phyloP scores from a whole-genome alignment of 2,113 vertebrate species.

The Psittacara wagleri region DNA sequence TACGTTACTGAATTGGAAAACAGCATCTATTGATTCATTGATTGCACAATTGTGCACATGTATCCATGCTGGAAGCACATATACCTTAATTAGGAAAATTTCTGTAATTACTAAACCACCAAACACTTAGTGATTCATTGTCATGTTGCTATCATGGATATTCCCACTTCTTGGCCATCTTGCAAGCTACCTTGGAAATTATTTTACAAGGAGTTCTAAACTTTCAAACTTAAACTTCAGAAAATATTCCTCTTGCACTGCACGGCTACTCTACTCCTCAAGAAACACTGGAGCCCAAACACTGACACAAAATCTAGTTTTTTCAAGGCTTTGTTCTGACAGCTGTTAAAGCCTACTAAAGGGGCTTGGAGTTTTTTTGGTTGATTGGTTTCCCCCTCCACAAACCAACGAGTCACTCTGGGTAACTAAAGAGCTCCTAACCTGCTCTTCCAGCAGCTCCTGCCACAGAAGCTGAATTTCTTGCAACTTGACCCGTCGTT shows the following conservation, averaged over 20 bases:
- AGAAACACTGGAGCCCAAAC: neutral
- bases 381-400: neutral
- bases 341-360: neutral
- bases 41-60: neutral
- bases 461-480: conserved; percentile 89
- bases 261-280: neutral
- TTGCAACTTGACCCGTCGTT: conserved; percentile 87
- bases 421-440: conserved; percentile 27
- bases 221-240: neutral
- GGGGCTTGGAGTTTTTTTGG: neutral
- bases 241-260: neutral
- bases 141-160: neutral
- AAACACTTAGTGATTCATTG: neutral
- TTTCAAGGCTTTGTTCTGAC: neutral
- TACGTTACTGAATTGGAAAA: neutral
- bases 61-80: neutral
- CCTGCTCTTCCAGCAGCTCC: conserved; percentile 92
- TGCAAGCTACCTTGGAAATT: neutral
- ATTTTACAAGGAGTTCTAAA: neutral
- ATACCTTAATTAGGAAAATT: neutral
- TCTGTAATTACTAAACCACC: neutral
- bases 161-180: neutral
- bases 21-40: neutral
- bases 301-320: neutral
- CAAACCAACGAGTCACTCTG: neutral